phyloP scores from a whole-genome alignment of 2,113 vertebrate genomes.

The Protobothrops flavoviridis region DNA sequence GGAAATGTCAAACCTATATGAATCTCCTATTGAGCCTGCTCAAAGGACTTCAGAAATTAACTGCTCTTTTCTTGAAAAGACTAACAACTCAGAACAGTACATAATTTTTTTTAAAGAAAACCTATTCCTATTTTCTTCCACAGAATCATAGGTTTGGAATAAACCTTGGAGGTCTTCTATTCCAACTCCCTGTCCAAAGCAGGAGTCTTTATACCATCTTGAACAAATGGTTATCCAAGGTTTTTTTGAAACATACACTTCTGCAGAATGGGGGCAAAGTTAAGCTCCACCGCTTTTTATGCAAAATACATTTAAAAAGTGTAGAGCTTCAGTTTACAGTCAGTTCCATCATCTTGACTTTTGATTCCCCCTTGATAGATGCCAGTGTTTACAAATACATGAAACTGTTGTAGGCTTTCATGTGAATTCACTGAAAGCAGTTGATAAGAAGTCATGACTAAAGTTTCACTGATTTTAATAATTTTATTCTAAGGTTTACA shows the following conservation, averaged over 20 bases:
- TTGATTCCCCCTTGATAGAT: background rate
- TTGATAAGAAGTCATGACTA: background rate
- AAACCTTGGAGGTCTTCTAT: background rate
- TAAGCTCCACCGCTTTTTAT: background rate
- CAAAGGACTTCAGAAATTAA: background rate
- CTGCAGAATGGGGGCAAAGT: background rate
- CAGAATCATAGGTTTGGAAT: background rate
- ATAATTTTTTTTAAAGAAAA: background rate
- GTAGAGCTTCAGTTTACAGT: background rate
- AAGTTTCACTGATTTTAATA: background rate
- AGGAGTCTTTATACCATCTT: background rate
- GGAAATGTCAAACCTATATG: background rate
- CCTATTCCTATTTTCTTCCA: background rate
- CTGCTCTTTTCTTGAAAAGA: background rate
- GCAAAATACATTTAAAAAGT: background rate
- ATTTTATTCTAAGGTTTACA: background rate
- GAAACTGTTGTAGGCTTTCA: background rate
- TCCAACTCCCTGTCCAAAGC: too few species aligned
- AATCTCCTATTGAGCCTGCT: background rate
- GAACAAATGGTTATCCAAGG: background rate
- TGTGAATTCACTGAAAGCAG: background rate
- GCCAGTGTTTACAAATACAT: background rate
- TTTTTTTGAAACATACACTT: background rate
- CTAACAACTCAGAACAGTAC: background rate
- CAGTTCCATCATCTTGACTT: background rate